A percentile compares a stretch with the other conserved stretches of the same genome.
Evolutionary conservation across 2,888 invertebrate genomes (phyloP).

Genomic region (Neoitamus cyanurus): DNA sequence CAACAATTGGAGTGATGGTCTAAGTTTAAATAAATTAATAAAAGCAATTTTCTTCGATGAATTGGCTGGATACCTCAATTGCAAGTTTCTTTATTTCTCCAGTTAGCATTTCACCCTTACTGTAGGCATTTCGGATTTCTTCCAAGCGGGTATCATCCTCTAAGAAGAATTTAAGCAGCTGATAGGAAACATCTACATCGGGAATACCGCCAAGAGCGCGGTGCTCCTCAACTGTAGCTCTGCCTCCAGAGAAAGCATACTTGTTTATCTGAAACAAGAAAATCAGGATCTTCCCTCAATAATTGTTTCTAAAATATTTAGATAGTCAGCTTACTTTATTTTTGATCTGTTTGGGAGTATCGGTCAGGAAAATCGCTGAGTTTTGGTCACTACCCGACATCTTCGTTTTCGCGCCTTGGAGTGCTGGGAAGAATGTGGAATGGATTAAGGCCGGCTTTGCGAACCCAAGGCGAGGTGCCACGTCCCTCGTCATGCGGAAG

Average conservation of each 20-base stretch:
- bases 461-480: constrained; percentile 89
- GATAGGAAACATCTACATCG: constrained; percentile 93
- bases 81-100: constrained; percentile 95
- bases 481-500: constrained; percentile 98
- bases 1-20: constrained; percentile 80
- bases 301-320: background rate
- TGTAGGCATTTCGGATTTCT: constrained; percentile 69
- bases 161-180: constrained; percentile 93
- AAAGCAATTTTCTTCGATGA: background rate
- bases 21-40: constrained; percentile 47
- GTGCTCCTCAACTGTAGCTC: constrained; percentile 93
- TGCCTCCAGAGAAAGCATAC: constrained; percentile 98
- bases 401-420: constrained; percentile 97
- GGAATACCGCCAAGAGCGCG: constrained; percentile 92
- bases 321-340: constrained; percentile 77
- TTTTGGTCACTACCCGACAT: constrained; percentile 98
- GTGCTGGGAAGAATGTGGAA: constrained; percentile 89
- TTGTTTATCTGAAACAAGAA: constrained; percentile 77
- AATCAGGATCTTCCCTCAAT: background rate
- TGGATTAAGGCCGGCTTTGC: constrained; percentile 90
- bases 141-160: constrained; percentile 91
- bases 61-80: constrained; percentile 70
- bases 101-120: constrained; percentile 84
- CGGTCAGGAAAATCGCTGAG: constrained; percentile 94
- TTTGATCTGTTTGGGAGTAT: constrained; percentile 94